Conservation (phyloP, 1,140 invertebrate genomes). For the Ooceraea biroi region DNA sequence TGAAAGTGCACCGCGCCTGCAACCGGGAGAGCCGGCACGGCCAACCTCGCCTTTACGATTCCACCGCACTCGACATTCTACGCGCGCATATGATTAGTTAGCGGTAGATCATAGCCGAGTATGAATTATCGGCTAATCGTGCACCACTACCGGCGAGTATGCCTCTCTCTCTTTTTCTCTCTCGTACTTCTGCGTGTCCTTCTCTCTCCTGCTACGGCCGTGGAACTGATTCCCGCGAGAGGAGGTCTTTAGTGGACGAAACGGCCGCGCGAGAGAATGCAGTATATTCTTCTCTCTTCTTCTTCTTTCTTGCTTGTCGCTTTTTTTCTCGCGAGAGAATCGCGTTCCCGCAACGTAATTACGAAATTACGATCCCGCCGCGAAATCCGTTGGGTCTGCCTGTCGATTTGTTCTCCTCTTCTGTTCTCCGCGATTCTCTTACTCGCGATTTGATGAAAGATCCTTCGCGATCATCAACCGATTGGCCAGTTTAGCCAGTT, state of each 20-base stretch:
- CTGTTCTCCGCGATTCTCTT: conserved; percentile 14
- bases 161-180: not conserved
- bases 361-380: conserved; percentile 36
- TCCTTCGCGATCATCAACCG: conserved; percentile 13
- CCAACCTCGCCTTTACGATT: conserved; percentile 54
- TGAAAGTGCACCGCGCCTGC: conserved; percentile 64
- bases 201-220: too few species aligned
- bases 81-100: conserved; percentile 50
- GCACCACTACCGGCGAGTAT: conserved; percentile 38
- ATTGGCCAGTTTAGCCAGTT: not conserved
- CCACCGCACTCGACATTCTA: conserved; percentile 49
- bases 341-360: conserved; percentile 35
- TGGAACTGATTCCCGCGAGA: conserved; percentile 20
- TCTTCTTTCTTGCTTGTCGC: not conserved
- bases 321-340: not conserved
- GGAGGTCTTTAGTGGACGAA: not conserved
- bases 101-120: conserved; percentile 51
- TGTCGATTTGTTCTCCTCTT: conserved; percentile 9
- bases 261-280: conserved; percentile 19
- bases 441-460: not conserved
- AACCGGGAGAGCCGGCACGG: conserved; percentile 27
- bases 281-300: not conserved
- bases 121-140: conserved; percentile 62
- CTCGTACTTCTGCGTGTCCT: too few species aligned
- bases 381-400: conserved; percentile 45